phyloP scores from a whole-genome alignment of 2,113 vertebrate genomes.

The Ammodytes marinus region DNA sequence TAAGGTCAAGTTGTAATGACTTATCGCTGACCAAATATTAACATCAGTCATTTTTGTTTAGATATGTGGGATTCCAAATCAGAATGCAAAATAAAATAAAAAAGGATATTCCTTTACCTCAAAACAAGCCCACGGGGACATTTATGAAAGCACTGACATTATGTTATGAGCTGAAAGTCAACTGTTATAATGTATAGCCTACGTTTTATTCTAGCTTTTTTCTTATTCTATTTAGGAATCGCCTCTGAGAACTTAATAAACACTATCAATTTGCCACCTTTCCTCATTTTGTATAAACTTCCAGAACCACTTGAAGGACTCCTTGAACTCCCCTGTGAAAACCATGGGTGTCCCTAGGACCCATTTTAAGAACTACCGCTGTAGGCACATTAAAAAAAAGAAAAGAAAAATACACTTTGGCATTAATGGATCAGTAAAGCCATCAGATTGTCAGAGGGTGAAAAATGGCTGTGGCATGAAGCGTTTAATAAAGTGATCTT shows the following conservation, averaged over 20 bases:
- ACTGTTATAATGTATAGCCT: neutral
- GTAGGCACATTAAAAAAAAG: conserved; percentile 9
- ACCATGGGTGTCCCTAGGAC: neutral
- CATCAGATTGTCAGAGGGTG: conserved; percentile 46
- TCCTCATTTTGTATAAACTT: conserved; percentile 14
- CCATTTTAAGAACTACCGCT: conserved; percentile 25
- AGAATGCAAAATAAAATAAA: neutral
- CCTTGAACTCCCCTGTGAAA: conserved; percentile 5
- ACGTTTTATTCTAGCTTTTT: neutral
- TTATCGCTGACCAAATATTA: neutral
- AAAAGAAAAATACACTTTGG: conserved; percentile 5
- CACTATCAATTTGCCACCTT: neutral
- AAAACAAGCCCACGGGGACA: neutral
- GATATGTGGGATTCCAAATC: neutral
- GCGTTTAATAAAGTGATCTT: conserved; percentile 48
- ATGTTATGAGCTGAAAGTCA: neutral
- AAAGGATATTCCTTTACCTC: neutral
- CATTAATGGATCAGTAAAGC: conserved; percentile 60
- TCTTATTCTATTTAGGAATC: neutral
- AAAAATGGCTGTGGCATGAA: conserved; percentile 36
- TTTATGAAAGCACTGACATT: neutral
- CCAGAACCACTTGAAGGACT: conserved; percentile 28
- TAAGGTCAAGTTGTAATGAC: conserved; percentile 28
- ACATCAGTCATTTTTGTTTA: neutral
- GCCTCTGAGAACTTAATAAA: neutral